Evolutionary conservation across 2,888 invertebrate species (phyloP).

Genomic region (Aquatica leii): DNA sequence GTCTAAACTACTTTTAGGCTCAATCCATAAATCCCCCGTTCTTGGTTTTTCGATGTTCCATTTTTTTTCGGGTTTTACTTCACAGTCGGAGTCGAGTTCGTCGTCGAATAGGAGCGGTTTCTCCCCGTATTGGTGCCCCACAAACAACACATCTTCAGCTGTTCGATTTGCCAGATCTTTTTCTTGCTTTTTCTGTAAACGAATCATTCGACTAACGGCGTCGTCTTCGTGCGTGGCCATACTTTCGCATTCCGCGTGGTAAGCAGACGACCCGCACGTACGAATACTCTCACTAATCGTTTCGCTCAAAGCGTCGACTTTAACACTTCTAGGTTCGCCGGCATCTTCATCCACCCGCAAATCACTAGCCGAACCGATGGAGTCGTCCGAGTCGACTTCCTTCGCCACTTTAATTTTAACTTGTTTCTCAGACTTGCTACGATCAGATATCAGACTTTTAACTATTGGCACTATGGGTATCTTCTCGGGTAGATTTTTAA

Average conservation of each 20-base stretch:
- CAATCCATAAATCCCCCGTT: conserved; percentile 51
- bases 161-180: conserved; percentile 53
- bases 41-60: conserved; percentile 47
- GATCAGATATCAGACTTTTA: conserved; percentile 63
- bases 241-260: conserved; percentile 77
- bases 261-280: conserved; percentile 74
- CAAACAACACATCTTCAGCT: conserved; percentile 67
- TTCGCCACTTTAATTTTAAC: conserved; percentile 36
- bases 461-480: conserved; percentile 63
- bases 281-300: conserved; percentile 70
- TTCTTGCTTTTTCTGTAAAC: conserved; percentile 61
- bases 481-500: conserved; percentile 65
- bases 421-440: conserved; percentile 42
- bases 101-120: conserved; percentile 79
- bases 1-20: conserved; percentile 56
- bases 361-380: conserved; percentile 78
- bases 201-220: conserved; percentile 62
- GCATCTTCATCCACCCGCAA: conserved; percentile 66
- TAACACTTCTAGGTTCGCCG: conserved; percentile 59
- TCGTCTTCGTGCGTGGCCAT: conserved; percentile 71
- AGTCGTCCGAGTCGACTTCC: conserved; percentile 69
- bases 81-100: conserved; percentile 73
- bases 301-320: conserved; percentile 61
- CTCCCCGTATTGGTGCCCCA: conserved; percentile 79
- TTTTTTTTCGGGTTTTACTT: conserved; percentile 50